phyloP scores from a whole-genome alignment of 23 tunicate genomes.

The Trididemnum clinides region DNA sequence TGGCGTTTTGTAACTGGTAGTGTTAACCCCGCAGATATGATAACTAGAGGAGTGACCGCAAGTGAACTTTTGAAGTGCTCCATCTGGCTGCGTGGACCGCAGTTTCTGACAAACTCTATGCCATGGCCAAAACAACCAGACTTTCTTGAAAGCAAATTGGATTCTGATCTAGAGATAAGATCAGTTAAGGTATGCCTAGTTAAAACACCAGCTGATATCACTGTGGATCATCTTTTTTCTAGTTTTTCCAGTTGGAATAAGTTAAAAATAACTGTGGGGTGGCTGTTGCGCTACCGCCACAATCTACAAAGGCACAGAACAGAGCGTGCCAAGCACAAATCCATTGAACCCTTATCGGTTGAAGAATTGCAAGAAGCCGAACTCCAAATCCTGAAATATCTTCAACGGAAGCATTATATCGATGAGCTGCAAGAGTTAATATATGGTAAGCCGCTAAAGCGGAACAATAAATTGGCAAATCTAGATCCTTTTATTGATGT shows the following conservation, averaged over 20 bases:
- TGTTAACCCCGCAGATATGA: conserved; percentile 40
- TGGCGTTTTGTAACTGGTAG: conserved; percentile 35
- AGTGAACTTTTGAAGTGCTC: background rate
- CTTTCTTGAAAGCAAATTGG: too few species aligned
- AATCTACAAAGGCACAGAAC: background rate
- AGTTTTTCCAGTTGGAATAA: conserved; percentile 33
- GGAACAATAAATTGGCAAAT: background rate
- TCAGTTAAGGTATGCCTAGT: too few species aligned
- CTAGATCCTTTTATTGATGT: conserved; percentile 5
- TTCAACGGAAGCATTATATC: background rate
- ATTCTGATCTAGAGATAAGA: conserved; percentile 33
- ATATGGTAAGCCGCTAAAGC: background rate
- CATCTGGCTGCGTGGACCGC: too few species aligned
- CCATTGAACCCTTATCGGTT: background rate
- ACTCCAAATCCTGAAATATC: background rate
- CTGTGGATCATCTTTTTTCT: background rate
- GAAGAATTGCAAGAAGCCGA: background rate
- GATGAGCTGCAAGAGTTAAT: background rate
- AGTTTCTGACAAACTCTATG: too few species aligned
- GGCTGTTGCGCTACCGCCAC: conserved; percentile 26
- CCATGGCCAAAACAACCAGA: too few species aligned
- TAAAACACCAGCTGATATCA: too few species aligned
- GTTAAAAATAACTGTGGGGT: conserved; percentile 4
- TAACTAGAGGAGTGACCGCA: conserved; percentile 32
- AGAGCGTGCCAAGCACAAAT: background rate